Base-by-base conservation (phyloP, 1,140 invertebrate species). In the Drosophila setifemur region DNA sequence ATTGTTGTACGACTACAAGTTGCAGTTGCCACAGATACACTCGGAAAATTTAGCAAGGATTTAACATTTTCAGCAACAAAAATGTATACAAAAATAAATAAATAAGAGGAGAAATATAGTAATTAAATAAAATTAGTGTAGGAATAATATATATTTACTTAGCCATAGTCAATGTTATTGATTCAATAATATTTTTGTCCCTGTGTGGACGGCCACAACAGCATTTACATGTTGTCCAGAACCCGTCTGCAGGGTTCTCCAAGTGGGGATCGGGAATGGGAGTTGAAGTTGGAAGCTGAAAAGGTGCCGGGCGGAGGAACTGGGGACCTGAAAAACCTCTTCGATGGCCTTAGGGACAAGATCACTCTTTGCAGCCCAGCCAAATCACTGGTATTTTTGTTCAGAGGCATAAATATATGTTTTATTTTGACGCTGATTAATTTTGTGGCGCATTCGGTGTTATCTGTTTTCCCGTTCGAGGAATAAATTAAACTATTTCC, bases 1-100 rank as follows among this genome's bases (percentile, higher is more conserved):
- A 85, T 85, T 85, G 78, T 85, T 78, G 42, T 61, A 26, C 57
- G 43, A 43, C 19, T 60, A 29, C 48, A 21, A 29, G 29, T 49
- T 14, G n/a, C n/a, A n/a, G n/a, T 26, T 44, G 3, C 18, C 0
- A 14, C 0, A 61, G 29, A 18, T 25, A 19, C 58, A 58, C 58
- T n/a, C 6, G 12, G 14, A 19, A 33, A 11, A 35, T n/a, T n/a
- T n/a, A n/a, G n/a, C n/a, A n/a, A 21, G 6, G 31, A 4, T 14
- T 2, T 14, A 33, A n/a, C n/a, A n/a, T 3, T 35, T 9, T 35
- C 9, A 21, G 11, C 8, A 3, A 9, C 2, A 1, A 25, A 40
- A 11, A 7, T 40, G 6, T 11, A n/a, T n/a, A n/a, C n/a, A n/a
- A n/a, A n/a, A n/a, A n/a, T n/a, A n/a, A n/a, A n/a, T n/a, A n/a